Evolutionary conservation across 2,113 vertebrate species (phyloP), one percentile per base, ranked within the genome.

Genomic region (Caloenas nicobarica): DNA sequence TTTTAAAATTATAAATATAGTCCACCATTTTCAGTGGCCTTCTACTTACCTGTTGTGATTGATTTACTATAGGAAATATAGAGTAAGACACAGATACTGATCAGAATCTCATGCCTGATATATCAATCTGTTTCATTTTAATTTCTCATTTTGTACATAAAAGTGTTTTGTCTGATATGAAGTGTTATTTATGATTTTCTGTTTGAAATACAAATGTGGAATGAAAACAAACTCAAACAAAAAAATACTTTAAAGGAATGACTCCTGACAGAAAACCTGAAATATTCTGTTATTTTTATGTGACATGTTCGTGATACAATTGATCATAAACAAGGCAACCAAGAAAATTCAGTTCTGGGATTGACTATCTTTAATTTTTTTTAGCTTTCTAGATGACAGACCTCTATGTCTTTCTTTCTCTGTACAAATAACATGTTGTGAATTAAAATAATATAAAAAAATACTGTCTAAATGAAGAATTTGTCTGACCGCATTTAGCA

Each of bases 211-310:
- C 33, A 17, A 54, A 46, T 69, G 9, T 61, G 44, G 26, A 91
- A 89, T 57, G 83, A 82, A 94, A 94, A 34, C 8, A 73, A 91
- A 88, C 34, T 66, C 16, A 33, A 81, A 89, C 23, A 3, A 84
- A 71, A 71, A 76, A 58, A 29, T 58, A 82, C 13, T 87, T 83
- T 81, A 82, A 95, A 88, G 33, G n/a, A 93, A 85, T 91, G 21
- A 79, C 51, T 95, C 21, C 72, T 91, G 91, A 65, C 25, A 87
- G 89, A 93, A 80, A 7, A 2, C 0, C 5, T 68, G n/a, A 93
- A 95, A 72, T 77, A 89, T 80, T 95, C 0, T 16, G 21, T 74
- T 68, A 72, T 70, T 97, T 95, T 95, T 93, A 42, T 86, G 78
- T 88, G 78, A 33, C 40, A 53, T 78, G 48, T 16, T 88, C 14